phyloP scores from a whole-genome alignment of 2,888 invertebrate genomes.

The Zelleria hepariella region DNA sequence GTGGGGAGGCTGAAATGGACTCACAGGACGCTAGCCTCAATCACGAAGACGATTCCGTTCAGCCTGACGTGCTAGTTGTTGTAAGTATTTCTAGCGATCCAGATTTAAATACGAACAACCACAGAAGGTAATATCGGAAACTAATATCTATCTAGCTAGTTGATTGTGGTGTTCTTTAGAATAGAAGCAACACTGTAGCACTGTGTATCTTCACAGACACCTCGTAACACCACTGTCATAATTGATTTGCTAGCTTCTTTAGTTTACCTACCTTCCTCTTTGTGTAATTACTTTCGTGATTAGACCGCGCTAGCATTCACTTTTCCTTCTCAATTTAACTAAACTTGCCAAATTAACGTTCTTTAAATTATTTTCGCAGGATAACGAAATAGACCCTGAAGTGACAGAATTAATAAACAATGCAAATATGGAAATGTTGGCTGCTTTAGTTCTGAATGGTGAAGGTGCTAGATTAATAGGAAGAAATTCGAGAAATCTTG shows the following conservation, averaged over 20 bases:
- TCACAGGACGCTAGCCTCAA: conserved; percentile 63
- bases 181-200: conserved; percentile 60
- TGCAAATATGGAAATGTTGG: conserved; percentile 91
- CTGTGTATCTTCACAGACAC: conserved; percentile 57
- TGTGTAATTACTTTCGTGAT: conserved; percentile 23
- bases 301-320: conserved; percentile 40
- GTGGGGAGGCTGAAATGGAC: conserved; percentile 60
- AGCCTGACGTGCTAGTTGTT: conserved; percentile 52
- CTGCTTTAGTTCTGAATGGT: conserved; percentile 89
- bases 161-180: conserved; percentile 64
- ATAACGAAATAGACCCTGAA: conserved; percentile 74
- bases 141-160: conserved; percentile 27
- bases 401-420: conserved; percentile 76
- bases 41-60: conserved; percentile 46
- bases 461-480: conserved; percentile 85
- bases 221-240: conserved; percentile 52
- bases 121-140: conserved; percentile 52
- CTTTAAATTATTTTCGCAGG: conserved; percentile 28
- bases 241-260: conserved; percentile 68
- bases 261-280: conserved; percentile 29
- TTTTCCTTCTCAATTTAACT: not conserved
- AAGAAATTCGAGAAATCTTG: conserved; percentile 78
- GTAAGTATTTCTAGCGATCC: conserved; percentile 54
- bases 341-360: conserved; percentile 5
- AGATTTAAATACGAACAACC: conserved; percentile 25